Percentiles rank a stretch among this genome's conserved stretches.
phyloP scores from a whole-genome alignment of 2,797 vertebrate species.

The Notoglanidium macrostoma region DNA sequence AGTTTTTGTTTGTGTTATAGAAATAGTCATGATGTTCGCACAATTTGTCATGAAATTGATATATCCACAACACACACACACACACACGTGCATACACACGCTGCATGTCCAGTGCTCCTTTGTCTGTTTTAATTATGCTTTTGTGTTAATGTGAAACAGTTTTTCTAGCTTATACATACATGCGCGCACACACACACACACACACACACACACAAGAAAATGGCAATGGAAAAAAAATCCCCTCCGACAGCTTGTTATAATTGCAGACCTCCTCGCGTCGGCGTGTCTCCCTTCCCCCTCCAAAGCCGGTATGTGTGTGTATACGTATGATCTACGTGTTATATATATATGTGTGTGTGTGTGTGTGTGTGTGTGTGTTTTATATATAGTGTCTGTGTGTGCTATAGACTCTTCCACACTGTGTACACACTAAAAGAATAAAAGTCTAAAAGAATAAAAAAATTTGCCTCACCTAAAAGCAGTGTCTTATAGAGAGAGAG shows the following conservation, averaged over 20 bases:
- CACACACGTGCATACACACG: neutral
- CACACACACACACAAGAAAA: constrained; percentile 33
- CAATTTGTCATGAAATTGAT: neutral
- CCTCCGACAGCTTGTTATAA: constrained; percentile 68
- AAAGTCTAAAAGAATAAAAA: neutral
- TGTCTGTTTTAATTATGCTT: constrained; percentile 25
- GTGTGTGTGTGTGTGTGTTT: neutral
- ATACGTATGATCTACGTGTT: no score
- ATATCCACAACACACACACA: neutral
- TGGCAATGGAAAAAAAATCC: constrained; percentile 49
- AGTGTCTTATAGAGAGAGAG: neutral
- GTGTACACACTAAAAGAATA: neutral
- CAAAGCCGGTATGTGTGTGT: constrained; percentile 26
- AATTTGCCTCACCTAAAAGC: neutral
- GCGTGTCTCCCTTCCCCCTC: constrained; percentile 63
- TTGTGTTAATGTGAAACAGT: neutral
- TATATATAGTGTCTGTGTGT: neutral
- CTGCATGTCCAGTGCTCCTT: neutral
- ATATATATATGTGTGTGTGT: neutral
- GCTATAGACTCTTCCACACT: constrained; percentile 37
- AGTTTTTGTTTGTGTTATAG: neutral
- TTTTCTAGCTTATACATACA: neutral
- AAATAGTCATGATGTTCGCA: neutral
- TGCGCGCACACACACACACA: neutral
- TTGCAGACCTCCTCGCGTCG: constrained; percentile 58